Base-by-base conservation (phyloP, 64 coral and sea anemone species). In the Hydrozoanthus tunicans region DNA sequence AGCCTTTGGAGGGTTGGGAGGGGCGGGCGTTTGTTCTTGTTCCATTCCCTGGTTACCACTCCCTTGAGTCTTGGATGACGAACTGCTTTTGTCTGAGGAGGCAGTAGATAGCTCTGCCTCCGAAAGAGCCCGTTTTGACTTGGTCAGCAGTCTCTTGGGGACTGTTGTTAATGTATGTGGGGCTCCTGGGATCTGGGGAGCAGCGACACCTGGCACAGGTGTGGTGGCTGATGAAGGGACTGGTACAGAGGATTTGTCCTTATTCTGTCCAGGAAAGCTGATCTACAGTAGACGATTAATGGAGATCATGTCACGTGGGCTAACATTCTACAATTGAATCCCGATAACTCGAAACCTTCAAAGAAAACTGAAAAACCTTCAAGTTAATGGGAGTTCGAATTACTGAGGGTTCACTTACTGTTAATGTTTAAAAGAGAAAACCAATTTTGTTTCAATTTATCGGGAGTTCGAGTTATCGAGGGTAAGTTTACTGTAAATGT, bases 81-180 rank as follows among this genome's bases (percentile, higher is more conserved):
- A 92, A 9, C 71, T 26, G n/a, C 17, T 89, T 60, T 94, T 97
- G 5, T 97, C 95, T 80, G 77, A 53, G 43, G 68, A 43, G 43
- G 32, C 79, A 62, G 66, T 83, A 58, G 58, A 65, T 23, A 93
- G 43, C 59, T 99, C 97, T 25, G 92, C 94, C 79, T 96, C 97
- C 26, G 97, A 92, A 53, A 92, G 71, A 81, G 92, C 85, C 25
- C 97, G 91, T 57, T 92, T 97, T 15, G 78, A 93, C 77, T 93
- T 99, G 81, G 86, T 90, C 58, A 99, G 70, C 58, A 99, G 94
- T 88, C 85, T 93, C 59, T 99, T 99, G 0, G 97, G 92, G 55
- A 93, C 92, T 76, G 94, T 67, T 24, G 92, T 17, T 14, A 89
- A 69, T 9, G 83, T 8, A 25, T 90, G 59, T 3, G 68, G 14